phyloP scores from a whole-genome alignment of 2,113 vertebrate species.

The Excalfactoria chinensis region DNA sequence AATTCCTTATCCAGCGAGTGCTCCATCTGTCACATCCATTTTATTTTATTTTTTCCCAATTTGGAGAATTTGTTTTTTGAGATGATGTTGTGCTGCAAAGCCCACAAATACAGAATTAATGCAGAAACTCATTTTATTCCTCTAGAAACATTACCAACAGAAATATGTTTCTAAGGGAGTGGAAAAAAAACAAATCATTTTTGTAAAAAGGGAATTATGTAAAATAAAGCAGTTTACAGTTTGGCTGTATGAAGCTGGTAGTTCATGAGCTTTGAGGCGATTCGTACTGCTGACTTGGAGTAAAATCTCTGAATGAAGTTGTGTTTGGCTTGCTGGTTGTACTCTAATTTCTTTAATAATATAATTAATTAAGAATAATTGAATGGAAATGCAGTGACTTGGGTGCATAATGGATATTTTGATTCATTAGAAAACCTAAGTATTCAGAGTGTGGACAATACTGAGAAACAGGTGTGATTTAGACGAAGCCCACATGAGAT shows the following conservation, averaged over 20 bases:
- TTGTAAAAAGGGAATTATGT: background rate
- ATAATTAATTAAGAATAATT: background rate
- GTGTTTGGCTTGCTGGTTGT: background rate
- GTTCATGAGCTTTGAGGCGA: background rate
- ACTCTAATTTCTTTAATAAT: conserved; percentile 11
- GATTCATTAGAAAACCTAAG: background rate
- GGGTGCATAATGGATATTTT: background rate
- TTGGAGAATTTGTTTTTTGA: too few relatives aligned
- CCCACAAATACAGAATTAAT: background rate
- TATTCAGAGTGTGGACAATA: too few relatives aligned
- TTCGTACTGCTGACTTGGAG: background rate
- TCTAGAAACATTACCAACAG: background rate
- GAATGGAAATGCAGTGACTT: background rate
- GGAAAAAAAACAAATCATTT: background rate
- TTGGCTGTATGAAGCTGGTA: background rate
- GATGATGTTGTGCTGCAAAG: background rate
- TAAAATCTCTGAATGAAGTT: background rate
- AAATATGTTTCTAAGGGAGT: background rate
- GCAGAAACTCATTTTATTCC: background rate
- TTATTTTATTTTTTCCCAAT: too few relatives aligned
- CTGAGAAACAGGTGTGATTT: background rate
- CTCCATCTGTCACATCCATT: too few relatives aligned
- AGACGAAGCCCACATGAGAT: background rate
- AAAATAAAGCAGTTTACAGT: background rate
- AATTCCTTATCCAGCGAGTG: too few relatives aligned